Conservation (phyloP, 2,888 invertebrate species). For the Hydrotaea diabolus region DNA sequence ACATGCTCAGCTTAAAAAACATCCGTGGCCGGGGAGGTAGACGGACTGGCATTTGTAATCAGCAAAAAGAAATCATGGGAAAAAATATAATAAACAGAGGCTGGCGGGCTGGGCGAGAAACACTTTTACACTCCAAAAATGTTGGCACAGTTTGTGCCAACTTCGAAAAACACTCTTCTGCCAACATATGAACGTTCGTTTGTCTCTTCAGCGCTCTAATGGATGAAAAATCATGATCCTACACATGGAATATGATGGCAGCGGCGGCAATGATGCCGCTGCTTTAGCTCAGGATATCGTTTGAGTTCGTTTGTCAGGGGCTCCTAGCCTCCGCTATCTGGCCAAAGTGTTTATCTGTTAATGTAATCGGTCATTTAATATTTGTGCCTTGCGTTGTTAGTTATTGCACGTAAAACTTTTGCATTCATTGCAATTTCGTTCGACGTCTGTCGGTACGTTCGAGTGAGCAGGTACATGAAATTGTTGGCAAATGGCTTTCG, state of each 20-base stretch:
- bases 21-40: no score
- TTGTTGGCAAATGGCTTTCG: slow-evolving; percentile 66
- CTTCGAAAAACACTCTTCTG: slow-evolving; percentile 30
- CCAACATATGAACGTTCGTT: slow-evolving; percentile 48
- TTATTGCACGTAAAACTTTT: slow-evolving; percentile 51
- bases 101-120: slow-evolving; percentile 46
- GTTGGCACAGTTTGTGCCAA: slow-evolving; percentile 59
- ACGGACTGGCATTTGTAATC: slow-evolving; percentile 9
- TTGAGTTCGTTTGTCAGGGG: background rate
- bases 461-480: slow-evolving; percentile 54
- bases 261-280: background rate
- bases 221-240: slow-evolving; percentile 50
- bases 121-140: slow-evolving; percentile 57
- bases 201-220: slow-evolving; percentile 22
- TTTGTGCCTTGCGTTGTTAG: slow-evolving; percentile 29
- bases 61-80: slow-evolving; percentile 25
- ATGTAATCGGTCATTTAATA: slow-evolving; percentile 53
- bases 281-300: background rate
- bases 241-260: slow-evolving; percentile 33
- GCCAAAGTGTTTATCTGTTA: slow-evolving; percentile 41
- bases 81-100: slow-evolving; percentile 46
- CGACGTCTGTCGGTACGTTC: background rate
- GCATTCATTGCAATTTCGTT: slow-evolving; percentile 14
- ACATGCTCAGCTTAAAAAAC: no score
- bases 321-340: background rate